Evolutionary conservation across 2,888 invertebrate species (phyloP).

Genomic region (Luperina testacea): DNA sequence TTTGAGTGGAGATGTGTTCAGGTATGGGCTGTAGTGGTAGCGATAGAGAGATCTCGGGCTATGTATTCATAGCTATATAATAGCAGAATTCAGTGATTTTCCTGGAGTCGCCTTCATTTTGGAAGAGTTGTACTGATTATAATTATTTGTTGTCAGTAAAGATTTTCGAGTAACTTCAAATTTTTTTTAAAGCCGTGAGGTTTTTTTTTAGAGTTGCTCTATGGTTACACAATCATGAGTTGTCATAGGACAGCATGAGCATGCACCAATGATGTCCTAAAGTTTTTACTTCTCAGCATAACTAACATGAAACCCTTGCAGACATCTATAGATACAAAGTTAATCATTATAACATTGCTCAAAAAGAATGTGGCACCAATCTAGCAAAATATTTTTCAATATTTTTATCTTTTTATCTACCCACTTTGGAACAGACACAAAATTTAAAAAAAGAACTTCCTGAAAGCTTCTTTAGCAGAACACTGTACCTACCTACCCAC

Average conservation of each 20-base stretch:
- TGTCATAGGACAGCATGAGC: not conserved
- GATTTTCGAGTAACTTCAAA: not conserved
- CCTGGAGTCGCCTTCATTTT: not conserved
- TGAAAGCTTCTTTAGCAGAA: too few species aligned
- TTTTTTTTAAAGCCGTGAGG: too few species aligned
- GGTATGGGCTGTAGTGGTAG: slow-evolving; percentile 1
- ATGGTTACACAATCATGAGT: not conserved
- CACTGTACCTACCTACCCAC: too few species aligned
- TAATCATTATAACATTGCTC: not conserved
- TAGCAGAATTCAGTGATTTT: not conserved
- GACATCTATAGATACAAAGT: not conserved
- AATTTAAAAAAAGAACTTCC: too few species aligned
- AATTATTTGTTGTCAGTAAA: too few species aligned
- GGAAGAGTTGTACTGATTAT: not conserved
- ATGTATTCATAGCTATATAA: not conserved
- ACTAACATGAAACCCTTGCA: not conserved
- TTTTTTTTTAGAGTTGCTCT: too few species aligned
- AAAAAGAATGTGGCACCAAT: not conserved
- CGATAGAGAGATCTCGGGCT: not conserved
- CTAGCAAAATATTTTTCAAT: not conserved
- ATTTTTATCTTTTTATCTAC: not conserved
- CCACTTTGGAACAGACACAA: not conserved
- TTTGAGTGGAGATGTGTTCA: slow-evolving; percentile 54
- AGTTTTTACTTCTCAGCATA: not conserved
- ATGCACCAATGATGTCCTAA: not conserved